Evolutionary conservation across 2,797 vertebrate species (phyloP).

Genomic region (Hyperoplus lanceolatus): DNA sequence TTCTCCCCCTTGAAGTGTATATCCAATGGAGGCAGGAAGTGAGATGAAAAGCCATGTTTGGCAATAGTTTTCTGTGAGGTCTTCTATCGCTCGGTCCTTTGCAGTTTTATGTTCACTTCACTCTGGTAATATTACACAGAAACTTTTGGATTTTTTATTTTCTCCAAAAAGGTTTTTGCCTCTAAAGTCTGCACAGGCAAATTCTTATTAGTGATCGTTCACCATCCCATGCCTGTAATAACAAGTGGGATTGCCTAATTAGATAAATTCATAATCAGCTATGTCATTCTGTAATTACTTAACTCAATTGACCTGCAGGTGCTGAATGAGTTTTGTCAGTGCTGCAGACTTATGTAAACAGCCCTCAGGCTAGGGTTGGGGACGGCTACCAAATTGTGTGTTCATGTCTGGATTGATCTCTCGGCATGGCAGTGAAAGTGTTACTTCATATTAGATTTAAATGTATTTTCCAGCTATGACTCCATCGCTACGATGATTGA

Average conservation of each 20-base stretch:
- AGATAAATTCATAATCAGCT: slow-evolving; percentile 60
- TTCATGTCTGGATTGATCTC: slow-evolving; percentile 52
- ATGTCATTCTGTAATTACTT: slow-evolving; percentile 59
- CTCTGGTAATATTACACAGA: slow-evolving; percentile 21
- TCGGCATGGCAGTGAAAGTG: slow-evolving; percentile 27
- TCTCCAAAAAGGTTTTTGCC: slow-evolving; percentile 27
- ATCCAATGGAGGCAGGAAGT: slow-evolving; percentile 55
- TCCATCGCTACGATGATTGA: slow-evolving; percentile 33
- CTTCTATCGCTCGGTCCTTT: slow-evolving; percentile 5
- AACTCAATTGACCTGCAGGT: slow-evolving; percentile 56
- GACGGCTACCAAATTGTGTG: slow-evolving; percentile 40
- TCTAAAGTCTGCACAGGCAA: slow-evolving; percentile 46
- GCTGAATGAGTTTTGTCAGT: slow-evolving; percentile 50
- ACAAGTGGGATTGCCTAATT: slow-evolving; percentile 60
- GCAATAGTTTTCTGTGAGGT: slow-evolving; percentile 53
- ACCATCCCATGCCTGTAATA: slow-evolving; percentile 47
- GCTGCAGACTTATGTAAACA: slow-evolving; percentile 53
- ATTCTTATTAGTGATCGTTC: slow-evolving; percentile 49
- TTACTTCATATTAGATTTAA: slow-evolving; percentile 25
- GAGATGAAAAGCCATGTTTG: slow-evolving; percentile 64
- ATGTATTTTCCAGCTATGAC: slow-evolving; percentile 46
- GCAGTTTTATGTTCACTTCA: slow-evolving; percentile 22
- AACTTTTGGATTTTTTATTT: slow-evolving; percentile 16
- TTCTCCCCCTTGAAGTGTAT: slow-evolving; percentile 64
- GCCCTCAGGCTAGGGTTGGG: slow-evolving; percentile 40